Base-by-base conservation (phyloP, 2,888 invertebrate species). In the Chaetogeoica ovagalla region DNA sequence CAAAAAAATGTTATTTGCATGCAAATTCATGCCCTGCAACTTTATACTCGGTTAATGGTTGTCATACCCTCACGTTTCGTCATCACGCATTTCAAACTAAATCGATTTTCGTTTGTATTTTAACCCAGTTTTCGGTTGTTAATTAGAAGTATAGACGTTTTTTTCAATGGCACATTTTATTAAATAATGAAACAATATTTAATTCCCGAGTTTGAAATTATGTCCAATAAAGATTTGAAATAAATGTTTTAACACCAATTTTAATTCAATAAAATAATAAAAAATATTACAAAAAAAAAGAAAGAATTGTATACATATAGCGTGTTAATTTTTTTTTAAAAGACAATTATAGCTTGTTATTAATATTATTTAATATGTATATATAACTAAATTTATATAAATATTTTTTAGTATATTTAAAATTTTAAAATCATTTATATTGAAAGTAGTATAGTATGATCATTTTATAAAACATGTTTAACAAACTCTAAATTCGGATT, bases 211-310 rank as follows among this genome's bases (percentile, higher is more conserved):
- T 74, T 55, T 39, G 21, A 39, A 65, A 55, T 17, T 4, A 11
- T 39, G 23, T 48, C 19, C 23, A 57, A 66, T 65, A 3, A 57
- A 43, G 7, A 66, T 57, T 57, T 57, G 2, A 65, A 57, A 74
- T 63, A 57, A 65, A 43, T 65, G 39, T 74, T 55, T 74, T 74
- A 74, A 55, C 30, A 65, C 39, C 55, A 37, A 55, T 65, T 55
- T 39, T 37, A 30, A 63, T 37, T 52, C 37, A 7, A 21, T 66
- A n/a, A 62, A 52, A 19, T 72, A 30, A 30, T 30, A 30, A 30
- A 30, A 30, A 30, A n/a, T n/a, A n/a, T n/a, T n/a, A n/a, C n/a
- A 30, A 30, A 30, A 30, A 30, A 30, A 30, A 2, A 30, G 30
- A 1, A 30, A 30, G 4, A 30, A 30, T 30, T 30, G 30, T 30